These are phyloP conservation scores for Chauna torquata DNA, from an alignment of 2,113 vertebrate genomes.

Conservation along the genomic window DNA sequence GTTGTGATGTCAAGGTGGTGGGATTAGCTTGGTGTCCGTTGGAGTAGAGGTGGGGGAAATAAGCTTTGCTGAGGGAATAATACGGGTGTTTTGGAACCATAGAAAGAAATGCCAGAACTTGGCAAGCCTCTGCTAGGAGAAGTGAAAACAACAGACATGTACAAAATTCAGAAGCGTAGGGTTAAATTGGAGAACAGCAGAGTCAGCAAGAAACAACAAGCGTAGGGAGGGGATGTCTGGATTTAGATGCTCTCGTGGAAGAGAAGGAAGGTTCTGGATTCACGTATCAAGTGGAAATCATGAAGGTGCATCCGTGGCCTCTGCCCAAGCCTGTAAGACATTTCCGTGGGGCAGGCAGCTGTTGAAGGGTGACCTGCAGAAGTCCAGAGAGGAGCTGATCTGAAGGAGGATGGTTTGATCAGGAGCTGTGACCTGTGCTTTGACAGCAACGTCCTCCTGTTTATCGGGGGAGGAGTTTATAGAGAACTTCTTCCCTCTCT, in stretches of 20 bases:
- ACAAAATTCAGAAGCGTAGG: neutral
- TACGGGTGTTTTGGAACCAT: neutral
- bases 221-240: neutral
- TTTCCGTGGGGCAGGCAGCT: accelerated
- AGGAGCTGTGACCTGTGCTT: neutral
- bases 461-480: neutral
- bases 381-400: neutral
- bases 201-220: neutral
- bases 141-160: neutral
- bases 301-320: neutral
- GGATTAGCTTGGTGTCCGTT: neutral
- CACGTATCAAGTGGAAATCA: neutral
- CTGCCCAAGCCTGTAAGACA: neutral
- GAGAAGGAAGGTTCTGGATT: neutral
- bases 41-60: neutral
- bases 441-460: neutral
- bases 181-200: neutral
- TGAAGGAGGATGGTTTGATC: neutral
- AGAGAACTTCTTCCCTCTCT: neutral
- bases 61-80: neutral
- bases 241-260: neutral
- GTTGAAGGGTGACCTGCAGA: neutral
- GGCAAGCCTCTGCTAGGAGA: neutral
- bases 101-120: neutral
- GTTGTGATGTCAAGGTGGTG: neutral